Percentiles rank a stretch among this genome's conserved stretches.
phyloP scores from a whole-genome alignment of 2,888 invertebrate genomes.

The Hecatera dysodea region DNA sequence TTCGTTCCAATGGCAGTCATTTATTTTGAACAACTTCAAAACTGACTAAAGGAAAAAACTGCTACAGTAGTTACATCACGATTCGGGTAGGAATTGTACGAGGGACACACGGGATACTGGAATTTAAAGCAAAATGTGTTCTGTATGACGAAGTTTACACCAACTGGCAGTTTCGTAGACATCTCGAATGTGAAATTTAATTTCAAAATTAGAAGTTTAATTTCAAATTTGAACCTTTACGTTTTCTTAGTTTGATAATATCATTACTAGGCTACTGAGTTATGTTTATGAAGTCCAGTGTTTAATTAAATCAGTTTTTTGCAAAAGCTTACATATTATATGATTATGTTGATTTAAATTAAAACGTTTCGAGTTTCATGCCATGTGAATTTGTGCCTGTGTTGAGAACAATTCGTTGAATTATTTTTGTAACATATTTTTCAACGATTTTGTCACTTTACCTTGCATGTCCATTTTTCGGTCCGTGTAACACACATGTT shows the following conservation, averaged over 20 bases:
- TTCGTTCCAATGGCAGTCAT: constrained; percentile 81
- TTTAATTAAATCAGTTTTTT: neutral
- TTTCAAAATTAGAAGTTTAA: neutral
- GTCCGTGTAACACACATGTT: constrained; percentile 77
- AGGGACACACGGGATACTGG: constrained; percentile 57
- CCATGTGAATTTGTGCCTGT: neutral
- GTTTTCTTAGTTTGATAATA: neutral
- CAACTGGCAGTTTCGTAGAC: neutral
- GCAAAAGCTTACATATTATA: neutral
- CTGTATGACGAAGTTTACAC: neutral
- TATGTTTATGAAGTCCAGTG: no score
- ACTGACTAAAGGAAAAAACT: constrained; percentile 82
- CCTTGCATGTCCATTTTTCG: constrained; percentile 27
- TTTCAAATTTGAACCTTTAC: neutral
- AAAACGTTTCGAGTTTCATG: neutral
- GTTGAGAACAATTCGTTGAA: neutral
- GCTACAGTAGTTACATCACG: constrained; percentile 80
- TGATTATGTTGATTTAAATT: neutral
- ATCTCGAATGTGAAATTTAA: neutral
- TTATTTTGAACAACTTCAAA: constrained; percentile 83
- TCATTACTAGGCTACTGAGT: neutral
- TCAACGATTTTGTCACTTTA: neutral
- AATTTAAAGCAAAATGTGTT: constrained; percentile 27
- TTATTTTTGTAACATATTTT: no score
- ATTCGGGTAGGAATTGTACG: constrained; percentile 64